Percentiles rank a stretch among this genome's conserved stretches.
phyloP scores from a whole-genome alignment of 1,140 invertebrate species.

The Argopecten irradians region DNA sequence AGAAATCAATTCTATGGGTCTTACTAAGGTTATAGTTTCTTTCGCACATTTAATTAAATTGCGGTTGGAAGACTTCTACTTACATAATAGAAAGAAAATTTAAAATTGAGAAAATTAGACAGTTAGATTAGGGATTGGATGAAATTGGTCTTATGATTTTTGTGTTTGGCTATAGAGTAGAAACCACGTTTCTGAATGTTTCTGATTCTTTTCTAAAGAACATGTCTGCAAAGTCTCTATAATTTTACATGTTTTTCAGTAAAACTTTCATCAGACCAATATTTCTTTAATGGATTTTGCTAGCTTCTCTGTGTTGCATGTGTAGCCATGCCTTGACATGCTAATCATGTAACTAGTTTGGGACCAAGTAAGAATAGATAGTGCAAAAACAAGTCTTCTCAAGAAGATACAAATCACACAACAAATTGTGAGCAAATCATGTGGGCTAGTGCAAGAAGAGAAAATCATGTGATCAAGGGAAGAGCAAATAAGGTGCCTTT shows the following conservation, averaged over 20 bases:
- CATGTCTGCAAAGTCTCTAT: neutral
- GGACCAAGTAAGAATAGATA: too few species aligned
- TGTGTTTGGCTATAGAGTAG: neutral
- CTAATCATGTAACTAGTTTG: too few species aligned
- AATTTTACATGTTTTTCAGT: neutral
- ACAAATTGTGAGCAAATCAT: too few species aligned
- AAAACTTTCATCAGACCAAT: neutral
- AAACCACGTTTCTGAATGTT: neutral
- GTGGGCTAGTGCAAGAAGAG: too few species aligned
- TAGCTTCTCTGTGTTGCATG: neutral
- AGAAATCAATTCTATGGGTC: neutral
- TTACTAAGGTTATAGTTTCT: constrained; percentile 10
- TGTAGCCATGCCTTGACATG: too few species aligned
- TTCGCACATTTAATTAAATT: neutral
- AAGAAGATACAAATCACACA: too few species aligned
- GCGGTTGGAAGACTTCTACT: neutral
- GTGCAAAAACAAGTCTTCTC: too few species aligned
- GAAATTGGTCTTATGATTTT: neutral
- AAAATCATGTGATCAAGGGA: neutral
- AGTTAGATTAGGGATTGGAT: neutral
- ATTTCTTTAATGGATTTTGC: neutral
- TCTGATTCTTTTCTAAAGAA: neutral
- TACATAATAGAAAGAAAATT: neutral
- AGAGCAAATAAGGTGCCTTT: too few species aligned
- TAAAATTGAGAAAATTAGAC: constrained; percentile 8